A percentile compares a stretch with the other conserved stretches of the same genome.
Evolutionary conservation across 1,140 invertebrate genomes (phyloP).

Genomic region (Pachypsylla venusta): DNA sequence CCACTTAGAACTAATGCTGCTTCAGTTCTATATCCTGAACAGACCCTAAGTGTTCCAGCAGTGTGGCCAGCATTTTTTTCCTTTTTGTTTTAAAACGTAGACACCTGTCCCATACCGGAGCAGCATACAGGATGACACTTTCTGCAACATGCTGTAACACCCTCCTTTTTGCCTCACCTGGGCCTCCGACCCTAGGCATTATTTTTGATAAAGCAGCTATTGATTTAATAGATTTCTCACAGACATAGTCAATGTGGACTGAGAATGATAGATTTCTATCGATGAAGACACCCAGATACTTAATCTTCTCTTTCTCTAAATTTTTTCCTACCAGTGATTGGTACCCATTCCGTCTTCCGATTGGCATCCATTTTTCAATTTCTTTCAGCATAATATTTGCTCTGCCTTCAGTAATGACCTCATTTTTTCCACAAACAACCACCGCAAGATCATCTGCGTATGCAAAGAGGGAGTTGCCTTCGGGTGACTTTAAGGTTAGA

Average conservation of each 20-base stretch:
- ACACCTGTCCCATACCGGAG: too few relatives aligned
- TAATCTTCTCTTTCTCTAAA: constrained; percentile 1
- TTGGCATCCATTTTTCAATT: constrained; percentile 19
- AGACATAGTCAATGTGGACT: constrained; percentile 10
- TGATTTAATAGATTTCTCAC: too few relatives aligned
- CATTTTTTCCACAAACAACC: constrained; percentile 14
- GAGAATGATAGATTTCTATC: background rate
- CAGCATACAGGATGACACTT: too few relatives aligned
- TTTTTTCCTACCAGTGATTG: too few relatives aligned
- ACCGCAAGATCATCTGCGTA: constrained; percentile 26
- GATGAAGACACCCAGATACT: background rate
- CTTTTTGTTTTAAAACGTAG: too few relatives aligned
- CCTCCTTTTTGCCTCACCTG: too few relatives aligned
- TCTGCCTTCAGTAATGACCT: constrained; percentile 13
- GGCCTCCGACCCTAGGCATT: too few relatives aligned
- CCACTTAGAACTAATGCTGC: background rate
- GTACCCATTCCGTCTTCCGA: too few relatives aligned
- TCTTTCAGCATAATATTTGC: constrained; percentile 18
- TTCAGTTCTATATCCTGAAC: background rate
- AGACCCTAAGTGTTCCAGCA: background rate
- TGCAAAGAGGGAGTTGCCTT: constrained; percentile 15
- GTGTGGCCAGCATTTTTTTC: too few relatives aligned
- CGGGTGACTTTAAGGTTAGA: constrained; percentile 18
- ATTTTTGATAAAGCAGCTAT: too few relatives aligned
- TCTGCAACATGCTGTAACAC: too few relatives aligned